Base-by-base conservation (phyloP, 2,888 invertebrate genomes). In the Stenotaenia linearis region DNA sequence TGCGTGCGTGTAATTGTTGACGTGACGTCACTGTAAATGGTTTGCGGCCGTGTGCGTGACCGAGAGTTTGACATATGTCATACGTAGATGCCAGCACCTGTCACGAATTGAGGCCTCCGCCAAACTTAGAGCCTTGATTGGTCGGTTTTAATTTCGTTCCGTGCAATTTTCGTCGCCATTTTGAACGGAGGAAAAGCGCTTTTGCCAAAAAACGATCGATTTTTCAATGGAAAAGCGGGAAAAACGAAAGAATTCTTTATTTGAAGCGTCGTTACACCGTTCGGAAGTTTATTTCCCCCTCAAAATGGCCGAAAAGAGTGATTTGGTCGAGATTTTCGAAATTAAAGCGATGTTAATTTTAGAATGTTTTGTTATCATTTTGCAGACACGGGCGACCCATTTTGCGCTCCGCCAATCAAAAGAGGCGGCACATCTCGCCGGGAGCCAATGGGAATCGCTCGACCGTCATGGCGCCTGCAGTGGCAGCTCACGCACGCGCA, bases 61-160 rank as follows among this genome's bases (percentile, higher is more conserved):
- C 56, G 56, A 2, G 56, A 56, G 56, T 56, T 56, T 56, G 56
- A 56, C 56, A 56, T n/a, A 56, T 56, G 56, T 56, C 56, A 56
- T 56, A 56, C 21, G 56, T 56, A 56, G 56, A 56, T 56, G 56
- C 56, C 56, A 56, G 56, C 56, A 56, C 56, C 56, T 56, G 56
- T 56, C 56, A 56, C 12, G 56, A 56, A 56, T 56, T 21, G 56
- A 56, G 56, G 56, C 56, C 56, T 56, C 56, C 56, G 56, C 56
- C 56, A 56, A 56, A 56, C 56, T 56, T 56, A 18, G 56, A 2
- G 56, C 56, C 18, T 56, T 56, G 56, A 56, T 56, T 56, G 56
- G 56, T 18, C 56, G 4, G 56, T 56, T n/a, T 21, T 18, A 56
- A 18, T 56, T 56, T 56, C 56, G 56, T n/a, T 18, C 18, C n/a